Base-by-base conservation (phyloP, 2,113 vertebrate species). In the Nannobrachium achirus region DNA sequence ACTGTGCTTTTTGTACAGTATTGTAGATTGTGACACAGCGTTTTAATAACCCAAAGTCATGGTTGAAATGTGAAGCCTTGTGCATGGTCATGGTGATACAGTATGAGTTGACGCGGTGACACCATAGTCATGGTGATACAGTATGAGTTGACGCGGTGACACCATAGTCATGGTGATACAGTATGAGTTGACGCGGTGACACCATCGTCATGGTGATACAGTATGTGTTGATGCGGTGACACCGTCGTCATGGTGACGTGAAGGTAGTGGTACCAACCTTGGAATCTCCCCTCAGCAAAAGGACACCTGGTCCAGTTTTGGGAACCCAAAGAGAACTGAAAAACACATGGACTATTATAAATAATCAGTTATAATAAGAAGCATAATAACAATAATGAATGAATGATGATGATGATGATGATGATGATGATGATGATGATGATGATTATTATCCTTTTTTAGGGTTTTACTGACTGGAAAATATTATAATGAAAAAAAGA, bases 281-380 rank as follows among this genome's bases (percentile, higher is more conserved):
- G 86, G 66, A 93, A 90, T 80, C 80, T 79, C 57, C 85, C 71
- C 13, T 85, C 78, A 18, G 75, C 79, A 89, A 97, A 96, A 1
- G 95, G 95, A 51, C 95, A 97, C 78, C 83, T 92, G 72, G 89
- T 89, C 95, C 93, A 95, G 63, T 83, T 89, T 10, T 81, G 84
- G 53, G 62, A 46, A 10, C 82, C 84, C 20, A 76, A 86, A 40
- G 89, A 88, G 80, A 96, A 96, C 95, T 96, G 73, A 76, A 84
- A 53, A 76, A 61, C n/a, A 73, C 1, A 11, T 20, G n/a, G n/a
- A n/a, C n/a, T 15, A 62, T 10, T 25, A 44, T 10, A 14, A 15
- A 56, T 1, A 39, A 11, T 62, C 14, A 58, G 14, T 41, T 64
- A 50, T 49, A 49, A 49, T 42, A 42, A 49, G 14, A n/a, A 49